These are phyloP conservation scores for Perognathus longimembris DNA, from an alignment of 2,113 vertebrate species.

Conservation along the genomic window DNA sequence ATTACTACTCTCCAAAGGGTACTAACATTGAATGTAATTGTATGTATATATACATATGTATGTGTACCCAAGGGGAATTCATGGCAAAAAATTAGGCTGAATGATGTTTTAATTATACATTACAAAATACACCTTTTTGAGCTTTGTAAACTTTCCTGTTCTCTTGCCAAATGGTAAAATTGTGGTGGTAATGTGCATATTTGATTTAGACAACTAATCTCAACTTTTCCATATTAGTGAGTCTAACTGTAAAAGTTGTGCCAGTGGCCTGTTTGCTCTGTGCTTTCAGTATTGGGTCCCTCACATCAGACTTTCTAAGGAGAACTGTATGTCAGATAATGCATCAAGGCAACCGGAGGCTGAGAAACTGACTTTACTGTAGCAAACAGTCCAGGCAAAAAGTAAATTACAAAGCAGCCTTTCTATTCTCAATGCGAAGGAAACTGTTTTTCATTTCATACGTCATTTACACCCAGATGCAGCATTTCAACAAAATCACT, in stretches of 20 bases:
- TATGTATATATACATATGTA: neutral
- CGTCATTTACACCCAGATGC: slow-evolving; percentile 53
- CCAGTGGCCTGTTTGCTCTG: neutral
- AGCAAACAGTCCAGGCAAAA: neutral
- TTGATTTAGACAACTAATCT: slow-evolving; percentile 25
- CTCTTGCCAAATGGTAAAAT: slow-evolving; percentile 34
- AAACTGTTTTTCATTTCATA: slow-evolving; percentile 61
- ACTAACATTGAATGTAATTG: slow-evolving; percentile 6
- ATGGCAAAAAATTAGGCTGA: neutral
- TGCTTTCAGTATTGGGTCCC: neutral
- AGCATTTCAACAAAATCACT: slow-evolving; percentile 30
- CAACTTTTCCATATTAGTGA: neutral
- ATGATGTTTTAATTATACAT: neutral
- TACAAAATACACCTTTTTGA: neutral
- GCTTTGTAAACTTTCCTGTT: neutral
- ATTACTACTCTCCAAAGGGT: neutral
- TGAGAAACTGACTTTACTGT: neutral
- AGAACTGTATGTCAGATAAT: neutral
- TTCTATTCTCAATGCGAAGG: slow-evolving; percentile 20
- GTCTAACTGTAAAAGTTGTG: slow-evolving; percentile 17
- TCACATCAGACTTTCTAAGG: neutral
- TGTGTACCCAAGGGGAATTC: neutral
- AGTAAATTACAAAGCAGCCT: slow-evolving; percentile 25
- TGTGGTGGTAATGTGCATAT: neutral
- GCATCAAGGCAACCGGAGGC: neutral